Evolutionary conservation across 2,113 vertebrate species (phyloP).

Genomic region (Rhodinocichla rosea): DNA sequence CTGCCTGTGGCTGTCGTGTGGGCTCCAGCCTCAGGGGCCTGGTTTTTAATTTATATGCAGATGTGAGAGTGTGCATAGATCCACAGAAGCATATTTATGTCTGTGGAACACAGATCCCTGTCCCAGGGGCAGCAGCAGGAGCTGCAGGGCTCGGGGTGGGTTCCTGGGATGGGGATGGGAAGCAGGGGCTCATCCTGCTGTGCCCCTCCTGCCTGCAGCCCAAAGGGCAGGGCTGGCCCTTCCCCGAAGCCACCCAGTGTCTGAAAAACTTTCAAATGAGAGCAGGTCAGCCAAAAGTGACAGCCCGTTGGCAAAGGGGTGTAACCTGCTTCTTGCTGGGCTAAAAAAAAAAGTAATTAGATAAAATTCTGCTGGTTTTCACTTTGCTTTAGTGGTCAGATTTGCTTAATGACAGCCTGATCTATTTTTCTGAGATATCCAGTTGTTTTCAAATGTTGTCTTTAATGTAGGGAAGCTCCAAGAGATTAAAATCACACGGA

Average conservation of each 20-base stretch:
- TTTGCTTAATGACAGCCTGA: constrained; percentile 30
- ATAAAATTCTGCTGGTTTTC: not conserved
- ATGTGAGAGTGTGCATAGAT: accelerated
- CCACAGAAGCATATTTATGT: accelerated
- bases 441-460: not conserved
- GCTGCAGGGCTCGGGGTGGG: not conserved
- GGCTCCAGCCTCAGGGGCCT: not conserved
- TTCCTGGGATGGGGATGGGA: not conserved
- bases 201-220: not conserved
- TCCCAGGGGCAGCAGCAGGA: not conserved
- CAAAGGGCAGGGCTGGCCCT: not conserved
- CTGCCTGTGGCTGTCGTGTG: not conserved
- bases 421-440: not conserved
- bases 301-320: not conserved
- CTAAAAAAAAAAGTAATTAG: not conserved
- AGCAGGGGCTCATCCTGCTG: not conserved
- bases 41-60: not conserved
- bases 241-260: not conserved
- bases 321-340: not conserved
- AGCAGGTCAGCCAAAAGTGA: constrained; percentile 45
- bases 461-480: constrained; percentile 18
- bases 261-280: constrained; percentile 45
- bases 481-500: not conserved
- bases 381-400: not conserved
- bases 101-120: accelerated